phyloP scores from a whole-genome alignment of 2,888 invertebrate species.

The Nephrotoma guestfalica region DNA sequence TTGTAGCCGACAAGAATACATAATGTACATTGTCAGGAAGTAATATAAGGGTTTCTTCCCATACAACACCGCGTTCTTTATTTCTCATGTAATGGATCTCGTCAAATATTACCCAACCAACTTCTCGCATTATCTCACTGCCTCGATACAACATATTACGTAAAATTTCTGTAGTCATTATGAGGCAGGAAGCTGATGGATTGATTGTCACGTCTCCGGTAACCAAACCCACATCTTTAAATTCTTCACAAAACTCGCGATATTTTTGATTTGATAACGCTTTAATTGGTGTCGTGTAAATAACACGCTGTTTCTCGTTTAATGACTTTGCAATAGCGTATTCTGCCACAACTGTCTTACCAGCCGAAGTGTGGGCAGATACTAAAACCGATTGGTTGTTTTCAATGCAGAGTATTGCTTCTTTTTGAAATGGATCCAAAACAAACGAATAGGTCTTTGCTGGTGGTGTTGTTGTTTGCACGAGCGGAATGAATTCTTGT shows the following conservation, averaged over 20 bases:
- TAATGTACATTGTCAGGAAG: slow-evolving; percentile 96
- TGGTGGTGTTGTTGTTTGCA: slow-evolving; percentile 47
- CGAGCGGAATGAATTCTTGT: slow-evolving; percentile 54
- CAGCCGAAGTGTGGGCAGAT: slow-evolving; percentile 98
- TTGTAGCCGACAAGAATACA: slow-evolving; percentile 97
- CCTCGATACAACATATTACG: slow-evolving; percentile 97
- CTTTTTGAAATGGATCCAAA: slow-evolving; percentile 95
- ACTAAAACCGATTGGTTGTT: slow-evolving; percentile 97
- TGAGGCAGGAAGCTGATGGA: slow-evolving; percentile 91
- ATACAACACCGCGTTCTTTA: slow-evolving; percentile 97
- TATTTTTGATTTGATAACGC: slow-evolving; percentile 99
- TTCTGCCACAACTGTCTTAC: slow-evolving; percentile 99
- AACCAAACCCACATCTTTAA: slow-evolving; percentile 93
- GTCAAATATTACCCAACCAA: slow-evolving; percentile 99
- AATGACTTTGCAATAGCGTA: slow-evolving; percentile 85
- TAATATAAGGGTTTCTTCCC: slow-evolving; percentile 92
- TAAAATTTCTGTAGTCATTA: slow-evolving; percentile 99
- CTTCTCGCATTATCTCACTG: slow-evolving; percentile 97
- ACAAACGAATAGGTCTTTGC: slow-evolving; percentile 89
- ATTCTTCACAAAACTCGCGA: slow-evolving; percentile 92
- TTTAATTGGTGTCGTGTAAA: slow-evolving; percentile 99
- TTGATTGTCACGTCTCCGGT: slow-evolving; percentile 99
- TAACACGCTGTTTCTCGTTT: slow-evolving; percentile 89
- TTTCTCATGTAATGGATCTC: slow-evolving; percentile 99
- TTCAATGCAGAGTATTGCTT: slow-evolving; percentile 91